Conservation (phyloP, 2,888 invertebrate genomes). For the Diarsia dahlii region DNA sequence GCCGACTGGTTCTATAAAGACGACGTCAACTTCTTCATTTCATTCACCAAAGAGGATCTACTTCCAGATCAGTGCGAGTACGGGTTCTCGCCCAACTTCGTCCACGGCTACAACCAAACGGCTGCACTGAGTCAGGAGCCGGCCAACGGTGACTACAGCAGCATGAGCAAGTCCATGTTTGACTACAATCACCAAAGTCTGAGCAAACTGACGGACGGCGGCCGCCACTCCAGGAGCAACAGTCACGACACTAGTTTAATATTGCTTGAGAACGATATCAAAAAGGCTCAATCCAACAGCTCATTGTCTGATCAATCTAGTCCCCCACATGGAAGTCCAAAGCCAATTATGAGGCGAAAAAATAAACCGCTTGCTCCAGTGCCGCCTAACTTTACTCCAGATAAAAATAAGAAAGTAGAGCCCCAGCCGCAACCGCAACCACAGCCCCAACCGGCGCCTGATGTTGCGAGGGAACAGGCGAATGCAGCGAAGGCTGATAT, state of each 20-base stretch:
- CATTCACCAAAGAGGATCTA: slow-evolving; percentile 90
- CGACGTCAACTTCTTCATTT: slow-evolving; percentile 93
- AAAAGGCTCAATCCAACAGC: slow-evolving; percentile 92
- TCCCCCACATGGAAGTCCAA: slow-evolving; percentile 94
- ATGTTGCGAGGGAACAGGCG: slow-evolving; percentile 67
- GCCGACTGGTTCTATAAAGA: slow-evolving; percentile 96
- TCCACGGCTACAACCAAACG: slow-evolving; percentile 84
- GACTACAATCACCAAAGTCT: slow-evolving; percentile 78
- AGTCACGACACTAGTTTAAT: slow-evolving; percentile 91
- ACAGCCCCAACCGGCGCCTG: slow-evolving; percentile 68
- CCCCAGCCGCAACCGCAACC: slow-evolving; percentile 67
- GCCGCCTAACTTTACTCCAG: slow-evolving; percentile 91
- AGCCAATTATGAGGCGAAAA: slow-evolving; percentile 93
- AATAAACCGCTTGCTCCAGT: slow-evolving; percentile 94
- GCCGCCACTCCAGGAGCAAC: slow-evolving; percentile 90
- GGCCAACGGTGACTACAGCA: slow-evolving; percentile 84
- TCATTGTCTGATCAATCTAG: slow-evolving; percentile 93
- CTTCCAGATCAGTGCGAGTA: slow-evolving; percentile 89
- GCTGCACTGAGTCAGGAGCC: slow-evolving; percentile 83
- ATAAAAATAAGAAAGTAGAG: slow-evolving; percentile 83
- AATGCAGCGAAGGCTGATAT: slow-evolving; percentile 77
- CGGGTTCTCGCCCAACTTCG: slow-evolving; percentile 84
- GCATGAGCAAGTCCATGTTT: slow-evolving; percentile 86
- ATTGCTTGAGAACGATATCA: slow-evolving; percentile 87
- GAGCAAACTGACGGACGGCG: slow-evolving; percentile 70